A percentile compares a stretch with the other conserved stretches of the same genome.
Evolutionary conservation across 2,113 vertebrate genomes (phyloP).

Genomic region (Trinectes maculatus): DNA sequence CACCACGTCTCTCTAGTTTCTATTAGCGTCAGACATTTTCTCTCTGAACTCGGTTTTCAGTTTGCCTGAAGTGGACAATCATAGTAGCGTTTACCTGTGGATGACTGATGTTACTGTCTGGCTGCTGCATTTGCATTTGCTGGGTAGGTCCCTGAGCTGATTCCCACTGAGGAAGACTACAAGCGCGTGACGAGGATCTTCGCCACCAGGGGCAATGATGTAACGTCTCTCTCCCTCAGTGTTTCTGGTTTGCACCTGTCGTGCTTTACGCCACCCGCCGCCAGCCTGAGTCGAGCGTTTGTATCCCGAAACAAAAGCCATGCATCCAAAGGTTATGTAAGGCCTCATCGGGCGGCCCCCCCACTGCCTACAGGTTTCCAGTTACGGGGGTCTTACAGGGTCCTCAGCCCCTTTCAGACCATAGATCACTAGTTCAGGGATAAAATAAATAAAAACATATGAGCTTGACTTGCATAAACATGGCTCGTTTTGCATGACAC

Average conservation of each 20-base stretch:
- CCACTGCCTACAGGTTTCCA: not conserved
- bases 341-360: conserved; percentile 3
- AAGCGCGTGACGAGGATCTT: conserved; percentile 91
- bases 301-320: conserved; percentile 1
- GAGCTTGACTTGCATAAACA: not conserved
- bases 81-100: not conserved
- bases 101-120: conserved; percentile 13
- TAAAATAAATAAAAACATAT: too few relatives aligned
- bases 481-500: not conserved
- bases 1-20: conserved; percentile 26
- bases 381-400: conserved; percentile 15
- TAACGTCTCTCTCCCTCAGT: conserved; percentile 74
- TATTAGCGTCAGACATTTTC: not conserved
- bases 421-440: not conserved
- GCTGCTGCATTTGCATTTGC: conserved; percentile 49
- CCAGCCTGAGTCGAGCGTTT: conserved; percentile 15
- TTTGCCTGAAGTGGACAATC: conserved; percentile 20
- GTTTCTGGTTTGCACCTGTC: conserved; percentile 44
- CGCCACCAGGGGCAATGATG: conserved; percentile 74
- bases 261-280: not conserved
- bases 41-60: not conserved
- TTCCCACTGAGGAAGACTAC: conserved; percentile 86
- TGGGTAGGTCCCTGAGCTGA: conserved; percentile 80
- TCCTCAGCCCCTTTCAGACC: too few relatives aligned
- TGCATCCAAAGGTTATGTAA: not conserved